phyloP scores from a whole-genome alignment of 2,113 vertebrate species.

The Phoenicopterus ruber region DNA sequence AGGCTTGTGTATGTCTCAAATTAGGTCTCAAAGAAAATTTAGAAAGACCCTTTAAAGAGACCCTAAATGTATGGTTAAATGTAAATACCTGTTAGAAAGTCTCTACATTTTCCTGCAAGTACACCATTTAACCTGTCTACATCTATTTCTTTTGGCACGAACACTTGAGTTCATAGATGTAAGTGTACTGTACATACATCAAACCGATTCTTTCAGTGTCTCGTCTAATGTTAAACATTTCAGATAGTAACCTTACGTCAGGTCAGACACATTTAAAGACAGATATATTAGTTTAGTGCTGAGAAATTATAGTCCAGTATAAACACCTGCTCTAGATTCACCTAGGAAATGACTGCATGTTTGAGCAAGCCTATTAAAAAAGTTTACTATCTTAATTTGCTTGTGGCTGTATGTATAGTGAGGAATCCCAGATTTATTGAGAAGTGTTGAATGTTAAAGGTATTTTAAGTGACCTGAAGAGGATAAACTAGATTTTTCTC shows the following conservation, averaged over 20 bases:
- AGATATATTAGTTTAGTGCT: not conserved
- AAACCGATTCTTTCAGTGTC: not conserved
- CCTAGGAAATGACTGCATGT: not conserved
- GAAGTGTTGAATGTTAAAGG: not conserved
- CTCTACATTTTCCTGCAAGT: not conserved
- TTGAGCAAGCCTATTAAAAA: not conserved
- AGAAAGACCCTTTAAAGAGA: not conserved
- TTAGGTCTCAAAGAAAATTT: not conserved
- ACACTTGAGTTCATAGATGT: not conserved
- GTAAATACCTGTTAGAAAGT: not conserved
- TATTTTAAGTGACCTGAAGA: not conserved
- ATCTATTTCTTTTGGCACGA: not conserved
- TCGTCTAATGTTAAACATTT: not conserved
- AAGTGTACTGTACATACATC: not conserved
- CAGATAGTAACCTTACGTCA: not conserved
- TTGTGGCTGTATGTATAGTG: not conserved
- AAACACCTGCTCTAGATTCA: not conserved
- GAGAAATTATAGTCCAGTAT: not conserved
- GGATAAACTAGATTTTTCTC: not conserved
- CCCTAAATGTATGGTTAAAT: not conserved
- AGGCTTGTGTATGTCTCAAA: not conserved
- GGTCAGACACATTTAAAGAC: not conserved
- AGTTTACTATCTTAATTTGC: not conserved
- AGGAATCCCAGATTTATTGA: not conserved
- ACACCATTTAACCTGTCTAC: not conserved